Evolutionary conservation across 2,888 invertebrate genomes (phyloP).

Genomic region (Mongoloraphidia duomilia): DNA sequence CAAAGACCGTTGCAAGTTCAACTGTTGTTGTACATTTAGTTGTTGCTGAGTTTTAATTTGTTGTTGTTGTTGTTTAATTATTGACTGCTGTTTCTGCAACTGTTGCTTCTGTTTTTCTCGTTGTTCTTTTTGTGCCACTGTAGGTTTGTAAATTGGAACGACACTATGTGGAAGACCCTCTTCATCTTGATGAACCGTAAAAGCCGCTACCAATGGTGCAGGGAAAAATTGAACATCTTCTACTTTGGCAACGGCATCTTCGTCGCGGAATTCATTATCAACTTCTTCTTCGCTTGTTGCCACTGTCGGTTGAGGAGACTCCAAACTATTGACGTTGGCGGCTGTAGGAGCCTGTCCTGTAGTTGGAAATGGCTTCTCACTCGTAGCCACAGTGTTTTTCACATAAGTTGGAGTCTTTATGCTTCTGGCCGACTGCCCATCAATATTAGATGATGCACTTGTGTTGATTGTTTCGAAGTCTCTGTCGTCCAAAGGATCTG

Average conservation of each 20-base stretch:
- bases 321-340: too few relatives aligned
- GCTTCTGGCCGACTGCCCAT: too few relatives aligned
- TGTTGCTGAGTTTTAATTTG: slow-evolving; percentile 8
- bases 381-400: too few relatives aligned
- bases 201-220: slow-evolving; percentile 70
- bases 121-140: slow-evolving; percentile 14
- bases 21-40: slow-evolving; percentile 2
- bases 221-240: slow-evolving; percentile 65
- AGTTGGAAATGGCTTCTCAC: too few relatives aligned
- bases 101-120: slow-evolving; percentile 18
- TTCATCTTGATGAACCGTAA: slow-evolving; percentile 72
- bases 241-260: slow-evolving; percentile 48
- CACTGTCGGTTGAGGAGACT: too few relatives aligned
- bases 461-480: too few relatives aligned
- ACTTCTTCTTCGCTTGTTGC: too few relatives aligned
- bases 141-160: slow-evolving; percentile 49
- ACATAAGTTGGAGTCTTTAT: too few relatives aligned
- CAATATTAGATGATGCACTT: too few relatives aligned
- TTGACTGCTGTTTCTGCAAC: slow-evolving; percentile 12
- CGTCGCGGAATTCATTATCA: slow-evolving; percentile 22
- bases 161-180: slow-evolving; percentile 65
- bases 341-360: too few relatives aligned
- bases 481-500: too few relatives aligned
- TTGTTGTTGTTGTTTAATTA: slow-evolving; percentile 14
- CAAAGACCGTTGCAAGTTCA: slow-evolving; percentile 10